Base-by-base conservation (phyloP, 2,888 invertebrate genomes). In the Cephus nigrinus region DNA sequence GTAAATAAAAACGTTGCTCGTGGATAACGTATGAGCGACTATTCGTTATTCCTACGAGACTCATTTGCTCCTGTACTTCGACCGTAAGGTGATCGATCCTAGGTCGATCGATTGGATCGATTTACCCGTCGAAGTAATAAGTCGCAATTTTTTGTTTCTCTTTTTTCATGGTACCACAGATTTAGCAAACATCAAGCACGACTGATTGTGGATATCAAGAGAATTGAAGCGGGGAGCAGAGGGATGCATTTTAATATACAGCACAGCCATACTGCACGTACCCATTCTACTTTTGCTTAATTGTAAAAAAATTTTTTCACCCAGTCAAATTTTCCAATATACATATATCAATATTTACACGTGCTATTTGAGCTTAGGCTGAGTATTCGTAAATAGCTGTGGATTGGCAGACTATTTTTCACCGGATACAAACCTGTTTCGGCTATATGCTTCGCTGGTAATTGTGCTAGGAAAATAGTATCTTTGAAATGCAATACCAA, bases 231-330 rank as follows among this genome's bases (percentile, higher is more conserved):
- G 69, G 34, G 36, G 15, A 55, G 74, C 74, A 35, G 68, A 55
- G 74, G 11, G 35, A 69, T 12, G 11, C 68, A 36, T 77, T 74
- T 32, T 36, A 77, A n/a, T 31, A 12, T 9, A 31, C n/a, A 40
- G 33, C 55, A 72, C 68, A 74, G 73, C 73, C 35, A 55, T 74
- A 79, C 79, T 76, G 4, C 55, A 55, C 9, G 55, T 55, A 23
- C 55, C 55, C 55, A 23, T 55, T 55, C 9, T 9, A 23, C 9
- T 23, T 55, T 55, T 23, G 9, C 9, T 55, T 9, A 55, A 55
- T 55, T 55, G 9, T 23, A 55, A 15, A 15, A 55, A 55, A 15
- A 0, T 9, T 2, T 9, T 55, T 9, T 55, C 9, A 23, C 23
- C 15, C 0, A 9, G 1, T 55, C 55, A 1, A 23, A 55, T 55